Conservation (phyloP, 1,140 invertebrate genomes). For the Latrodectus geometricus region DNA sequence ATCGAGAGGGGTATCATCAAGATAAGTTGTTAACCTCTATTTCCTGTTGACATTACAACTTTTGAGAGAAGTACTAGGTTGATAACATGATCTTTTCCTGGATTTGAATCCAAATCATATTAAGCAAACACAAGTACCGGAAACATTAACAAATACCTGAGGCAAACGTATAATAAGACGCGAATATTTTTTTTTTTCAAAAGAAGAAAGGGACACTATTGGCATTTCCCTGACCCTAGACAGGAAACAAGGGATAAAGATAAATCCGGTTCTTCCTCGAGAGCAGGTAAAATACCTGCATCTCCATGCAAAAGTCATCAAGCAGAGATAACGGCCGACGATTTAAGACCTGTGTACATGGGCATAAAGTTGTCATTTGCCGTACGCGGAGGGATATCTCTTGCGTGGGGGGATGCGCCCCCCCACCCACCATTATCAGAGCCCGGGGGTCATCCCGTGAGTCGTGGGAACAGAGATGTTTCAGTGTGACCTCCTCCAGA, state of each 20-base stretch:
- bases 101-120: too few species aligned
- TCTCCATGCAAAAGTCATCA: neutral
- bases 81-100: too few species aligned
- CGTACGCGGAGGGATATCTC: neutral
- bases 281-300: neutral
- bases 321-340: neutral
- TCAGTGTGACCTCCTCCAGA: too few species aligned
- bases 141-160: too few species aligned
- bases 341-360: conserved; percentile 48
- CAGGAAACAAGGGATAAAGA: conserved; percentile 32
- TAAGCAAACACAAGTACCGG: too few species aligned
- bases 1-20: too few species aligned
- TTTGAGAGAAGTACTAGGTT: too few species aligned
- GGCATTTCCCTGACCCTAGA: neutral
- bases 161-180: too few species aligned
- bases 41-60: too few species aligned
- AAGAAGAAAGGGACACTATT: too few species aligned
- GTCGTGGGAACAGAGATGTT: conserved; percentile 26
- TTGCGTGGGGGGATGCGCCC: neutral
- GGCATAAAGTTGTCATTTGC: conserved; percentile 46
- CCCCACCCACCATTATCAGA: neutral
- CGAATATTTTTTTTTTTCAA: too few species aligned
- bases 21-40: too few species aligned
- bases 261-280: conserved; percentile 10
- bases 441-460: conserved; percentile 8